Evolutionary conservation across 2,888 invertebrate genomes (phyloP).

Genomic region (Thumatha senex): DNA sequence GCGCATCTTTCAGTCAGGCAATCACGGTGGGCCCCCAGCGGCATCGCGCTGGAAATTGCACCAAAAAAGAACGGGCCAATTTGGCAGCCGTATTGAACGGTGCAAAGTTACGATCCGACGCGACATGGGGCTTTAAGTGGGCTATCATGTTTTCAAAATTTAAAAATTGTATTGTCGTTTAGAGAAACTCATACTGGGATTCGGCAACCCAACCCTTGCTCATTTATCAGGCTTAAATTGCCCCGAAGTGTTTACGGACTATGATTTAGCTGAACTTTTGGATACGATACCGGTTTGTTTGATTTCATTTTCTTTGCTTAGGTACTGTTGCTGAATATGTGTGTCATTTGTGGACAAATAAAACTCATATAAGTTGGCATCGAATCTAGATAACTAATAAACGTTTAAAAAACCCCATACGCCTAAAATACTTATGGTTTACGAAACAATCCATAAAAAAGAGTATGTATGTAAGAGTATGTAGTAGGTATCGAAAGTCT

Average conservation of each 20-base stretch:
- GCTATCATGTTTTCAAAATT: conserved; percentile 78
- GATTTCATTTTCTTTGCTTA: no score
- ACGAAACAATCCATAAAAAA: no score
- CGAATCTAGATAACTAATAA: no score
- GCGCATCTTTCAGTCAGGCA: conserved; percentile 67
- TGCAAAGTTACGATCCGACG: conserved; percentile 71
- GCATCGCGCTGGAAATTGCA: conserved; percentile 72
- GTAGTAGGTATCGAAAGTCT: no score
- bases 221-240: conserved; percentile 73
- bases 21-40: conserved; percentile 63
- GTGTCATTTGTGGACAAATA: no score
- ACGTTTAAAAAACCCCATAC: no score
- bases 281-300: not conserved
- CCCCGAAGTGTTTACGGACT: conserved; percentile 52
- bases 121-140: conserved; percentile 77
- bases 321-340: no score
- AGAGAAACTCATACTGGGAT: conserved; percentile 54
- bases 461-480: no score
- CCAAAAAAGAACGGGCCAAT: conserved; percentile 75
- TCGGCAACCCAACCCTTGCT: conserved; percentile 46
- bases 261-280: conserved; percentile 10
- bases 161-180: conserved; percentile 62
- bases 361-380: no score
- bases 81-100: conserved; percentile 73
- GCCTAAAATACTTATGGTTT: no score